A percentile compares a stretch with the other conserved stretches of the same genome.
These are phyloP conservation scores for Ophiodon elongatus DNA, from an alignment of 2,113 vertebrate genomes.

Conservation along the genomic window DNA sequence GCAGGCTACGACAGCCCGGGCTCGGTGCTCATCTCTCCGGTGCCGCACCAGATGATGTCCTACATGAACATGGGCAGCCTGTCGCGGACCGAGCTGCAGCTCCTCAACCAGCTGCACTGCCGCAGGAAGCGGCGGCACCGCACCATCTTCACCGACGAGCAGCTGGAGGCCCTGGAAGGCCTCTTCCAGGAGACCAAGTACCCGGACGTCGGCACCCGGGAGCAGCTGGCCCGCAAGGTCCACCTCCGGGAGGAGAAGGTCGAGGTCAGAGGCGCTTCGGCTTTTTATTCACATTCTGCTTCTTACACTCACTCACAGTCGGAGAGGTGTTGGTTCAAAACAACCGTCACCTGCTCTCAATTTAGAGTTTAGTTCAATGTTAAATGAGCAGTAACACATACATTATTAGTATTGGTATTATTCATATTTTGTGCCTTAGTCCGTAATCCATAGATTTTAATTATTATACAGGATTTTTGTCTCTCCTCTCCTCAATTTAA, in stretches of 20 bases:
- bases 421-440: not conserved
- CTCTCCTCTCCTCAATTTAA: not conserved
- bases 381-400: not conserved
- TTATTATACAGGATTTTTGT: not conserved
- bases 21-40: slow-evolving; percentile 93
- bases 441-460: not conserved
- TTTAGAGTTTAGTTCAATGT: too few relatives aligned
- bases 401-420: not conserved
- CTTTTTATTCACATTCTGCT: not conserved
- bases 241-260: slow-evolving; percentile 98
- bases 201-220: slow-evolving; percentile 96
- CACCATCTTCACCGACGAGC: slow-evolving; percentile 98
- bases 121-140: slow-evolving; percentile 94
- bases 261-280: slow-evolving; percentile 85
- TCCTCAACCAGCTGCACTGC: slow-evolving; percentile 97
- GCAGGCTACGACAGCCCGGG: slow-evolving; percentile 92
- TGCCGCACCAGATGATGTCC: slow-evolving; percentile 96
- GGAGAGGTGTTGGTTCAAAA: not conserved
- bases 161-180: slow-evolving; percentile 96
- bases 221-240: slow-evolving; percentile 96
- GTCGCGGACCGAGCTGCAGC: slow-evolving; percentile 95
- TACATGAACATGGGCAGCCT: slow-evolving; percentile 97
- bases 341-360: not conserved
- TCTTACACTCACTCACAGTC: not conserved
- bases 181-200: slow-evolving; percentile 99